A percentile compares a stretch with the other conserved stretches of the same genome.
Conservation (phyloP, 2,113 vertebrate species). For the Callopanchax toddi region DNA sequence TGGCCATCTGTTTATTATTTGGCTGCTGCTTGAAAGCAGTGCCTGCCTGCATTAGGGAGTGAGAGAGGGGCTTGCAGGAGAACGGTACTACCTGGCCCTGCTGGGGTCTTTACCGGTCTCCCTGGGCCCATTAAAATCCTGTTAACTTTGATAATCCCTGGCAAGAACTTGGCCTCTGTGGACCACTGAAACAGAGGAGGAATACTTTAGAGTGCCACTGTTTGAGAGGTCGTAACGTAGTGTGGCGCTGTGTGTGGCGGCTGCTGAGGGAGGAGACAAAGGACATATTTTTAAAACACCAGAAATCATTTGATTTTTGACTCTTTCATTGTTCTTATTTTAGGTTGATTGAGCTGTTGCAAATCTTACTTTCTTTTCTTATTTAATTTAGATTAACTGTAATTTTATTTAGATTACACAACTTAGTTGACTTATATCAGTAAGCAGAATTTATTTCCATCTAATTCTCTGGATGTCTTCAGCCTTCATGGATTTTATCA, state of each 20-base stretch:
- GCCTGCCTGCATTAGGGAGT: conserved; percentile 77
- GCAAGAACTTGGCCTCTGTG: conserved; percentile 68
- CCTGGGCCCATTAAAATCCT: conserved; percentile 77
- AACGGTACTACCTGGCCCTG: conserved; percentile 71
- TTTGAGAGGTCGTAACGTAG: conserved; percentile 71
- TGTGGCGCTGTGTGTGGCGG: conserved; percentile 61
- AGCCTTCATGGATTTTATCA: neutral
- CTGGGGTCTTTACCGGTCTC: conserved; percentile 68
- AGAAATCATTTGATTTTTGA: conserved; percentile 52
- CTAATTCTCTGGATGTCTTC: neutral
- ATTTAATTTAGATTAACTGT: too few species aligned
- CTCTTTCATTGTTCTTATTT: too few species aligned
- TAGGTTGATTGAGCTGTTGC: too few species aligned
- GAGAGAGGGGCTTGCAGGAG: conserved; percentile 46
- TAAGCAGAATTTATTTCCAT: neutral
- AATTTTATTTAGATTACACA: too few species aligned
- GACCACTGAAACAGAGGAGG: conserved; percentile 66
- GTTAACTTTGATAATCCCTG: conserved; percentile 80
- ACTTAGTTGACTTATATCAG: too few species aligned
- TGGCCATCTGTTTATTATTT: conserved; percentile 89
- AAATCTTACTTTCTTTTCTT: too few species aligned
- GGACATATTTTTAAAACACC: conserved; percentile 21
- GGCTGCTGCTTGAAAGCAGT: conserved; percentile 80
- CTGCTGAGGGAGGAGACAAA: conserved; percentile 43
- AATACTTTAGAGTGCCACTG: conserved; percentile 73